Base-by-base conservation (phyloP, 2,888 invertebrate species). In the Metalampra italica region DNA sequence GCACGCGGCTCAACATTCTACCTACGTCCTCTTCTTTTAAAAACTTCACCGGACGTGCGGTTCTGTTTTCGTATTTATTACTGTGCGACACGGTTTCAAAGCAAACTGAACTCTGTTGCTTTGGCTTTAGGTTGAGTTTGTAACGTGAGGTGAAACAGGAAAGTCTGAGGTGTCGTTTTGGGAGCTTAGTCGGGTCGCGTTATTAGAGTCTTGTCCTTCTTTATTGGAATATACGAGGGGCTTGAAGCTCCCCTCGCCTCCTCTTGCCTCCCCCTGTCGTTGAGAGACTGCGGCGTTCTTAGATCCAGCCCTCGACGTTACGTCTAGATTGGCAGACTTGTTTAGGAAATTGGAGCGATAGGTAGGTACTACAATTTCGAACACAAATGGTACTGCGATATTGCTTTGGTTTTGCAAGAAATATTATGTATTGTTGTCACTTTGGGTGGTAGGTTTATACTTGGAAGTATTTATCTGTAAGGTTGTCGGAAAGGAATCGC, bases 141-240 rank as follows among this genome's bases (percentile, higher is more conserved):
- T 54, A 43, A 22, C 46, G 57, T 38, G 39, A 44, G 51, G 50
- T 57, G 47, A 29, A 32, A 41, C 52, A 41, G 49, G 66, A 54
- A 71, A 71, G 73, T 75, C 73, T 68, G 72, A 78, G 82, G 81
- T 81, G 82, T 79, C 80, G 80, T 80, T 78, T 75, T 68, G 78
- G 78, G 75, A 75, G 80, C 78, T 82, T 81, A 78, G 72, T 77
- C 54, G 78, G 80, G 78, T 74, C 78, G 71, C 68, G 78, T 79
- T 83, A 83, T 83, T 82, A 78, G 76, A 76, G 78, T 63, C 75
- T 78, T 82, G 82, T 82, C 81, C 72, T 81, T 80, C 80, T 81
- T 81, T 83, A 82, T 84, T 83, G 79, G 80, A 79, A 79, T 79
- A 77, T 83, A 80, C 74, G 80, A 74, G 69, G 66, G 71, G 63